These are phyloP conservation scores for Acanthornis magna DNA, from an alignment of 2,797 vertebrate species.

Conservation along the genomic window DNA sequence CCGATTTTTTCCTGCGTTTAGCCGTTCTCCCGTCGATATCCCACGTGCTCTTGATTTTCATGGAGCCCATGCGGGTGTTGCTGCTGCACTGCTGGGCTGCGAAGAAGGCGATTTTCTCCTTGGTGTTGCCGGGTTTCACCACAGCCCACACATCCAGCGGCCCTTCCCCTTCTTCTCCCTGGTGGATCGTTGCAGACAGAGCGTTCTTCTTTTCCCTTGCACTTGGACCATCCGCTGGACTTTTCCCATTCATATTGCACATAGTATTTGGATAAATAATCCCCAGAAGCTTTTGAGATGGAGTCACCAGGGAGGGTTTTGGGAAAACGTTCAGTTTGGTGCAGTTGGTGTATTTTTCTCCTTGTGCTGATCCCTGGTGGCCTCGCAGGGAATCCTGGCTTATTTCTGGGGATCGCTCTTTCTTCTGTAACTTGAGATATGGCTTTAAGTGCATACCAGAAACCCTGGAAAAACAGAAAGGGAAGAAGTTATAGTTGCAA, in stretches of 20 bases:
- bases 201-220: conserved; percentile 66
- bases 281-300: conserved; percentile 77
- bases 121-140: conserved; percentile 95
- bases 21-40: conserved; percentile 84
- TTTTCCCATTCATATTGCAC: conserved; percentile 71
- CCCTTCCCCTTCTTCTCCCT: conserved; percentile 75
- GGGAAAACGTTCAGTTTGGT: conserved; percentile 65
- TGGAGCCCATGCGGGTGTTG: conserved; percentile 61
- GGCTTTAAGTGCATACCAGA: conserved; percentile 90
- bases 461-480: conserved; percentile 72
- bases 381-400: conserved; percentile 65
- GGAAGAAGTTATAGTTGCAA: conserved; percentile 28
- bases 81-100: conserved; percentile 80
- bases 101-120: conserved; percentile 96
- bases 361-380: conserved; percentile 67
- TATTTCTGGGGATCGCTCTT: conserved; percentile 77
- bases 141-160: conserved; percentile 87
- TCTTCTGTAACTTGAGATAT: conserved; percentile 82
- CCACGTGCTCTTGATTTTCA: conserved; percentile 90
- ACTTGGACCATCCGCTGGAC: conserved; percentile 34
- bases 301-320: conserved; percentile 50
- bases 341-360: conserved; percentile 67
- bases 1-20: conserved; percentile 87
- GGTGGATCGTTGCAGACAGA: conserved; percentile 72
- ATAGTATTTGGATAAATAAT: conserved; percentile 83